phyloP scores from a whole-genome alignment of 2,888 invertebrate species.

The Dorcus hopei region DNA sequence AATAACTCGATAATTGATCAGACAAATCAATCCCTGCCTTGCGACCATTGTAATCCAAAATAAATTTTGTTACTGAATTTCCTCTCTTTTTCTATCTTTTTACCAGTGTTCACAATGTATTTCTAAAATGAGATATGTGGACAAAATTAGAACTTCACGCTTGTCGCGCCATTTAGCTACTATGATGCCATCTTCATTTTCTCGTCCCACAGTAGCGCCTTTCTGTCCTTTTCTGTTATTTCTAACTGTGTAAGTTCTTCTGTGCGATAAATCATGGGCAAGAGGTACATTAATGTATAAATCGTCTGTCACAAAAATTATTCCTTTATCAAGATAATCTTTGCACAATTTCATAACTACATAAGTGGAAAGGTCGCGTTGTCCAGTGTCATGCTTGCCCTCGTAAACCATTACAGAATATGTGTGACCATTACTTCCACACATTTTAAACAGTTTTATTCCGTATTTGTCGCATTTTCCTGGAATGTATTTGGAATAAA shows the following conservation, averaged over 20 bases:
- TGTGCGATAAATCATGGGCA: not conserved
- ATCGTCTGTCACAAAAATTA: constrained; percentile 18
- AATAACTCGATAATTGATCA: too few species aligned
- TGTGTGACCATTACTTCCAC: not conserved
- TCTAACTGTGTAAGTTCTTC: constrained; percentile 5
- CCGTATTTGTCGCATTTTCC: not conserved
- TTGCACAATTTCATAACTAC: constrained; percentile 10
- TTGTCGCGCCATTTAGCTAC: too few species aligned
- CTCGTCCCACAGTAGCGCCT: not conserved
- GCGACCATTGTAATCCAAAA: too few species aligned
- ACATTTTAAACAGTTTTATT: not conserved
- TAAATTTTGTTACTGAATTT: too few species aligned
- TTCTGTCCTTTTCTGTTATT: constrained; percentile 17
- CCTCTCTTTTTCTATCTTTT: too few species aligned
- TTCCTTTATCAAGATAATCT: constrained; percentile 1
- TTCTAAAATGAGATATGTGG: too few species aligned
- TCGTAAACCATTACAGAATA: not conserved
- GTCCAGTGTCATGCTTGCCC: not conserved
- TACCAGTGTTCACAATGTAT: too few species aligned
- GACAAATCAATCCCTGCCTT: too few species aligned
- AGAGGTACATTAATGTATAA: constrained; percentile 16
- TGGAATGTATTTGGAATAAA: not conserved
- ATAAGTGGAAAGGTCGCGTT: not conserved
- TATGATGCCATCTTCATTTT: not conserved
- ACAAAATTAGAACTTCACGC: too few species aligned